Evolutionary conservation across 2,113 vertebrate species (phyloP).

Genomic region (Synchiropus splendidus): DNA sequence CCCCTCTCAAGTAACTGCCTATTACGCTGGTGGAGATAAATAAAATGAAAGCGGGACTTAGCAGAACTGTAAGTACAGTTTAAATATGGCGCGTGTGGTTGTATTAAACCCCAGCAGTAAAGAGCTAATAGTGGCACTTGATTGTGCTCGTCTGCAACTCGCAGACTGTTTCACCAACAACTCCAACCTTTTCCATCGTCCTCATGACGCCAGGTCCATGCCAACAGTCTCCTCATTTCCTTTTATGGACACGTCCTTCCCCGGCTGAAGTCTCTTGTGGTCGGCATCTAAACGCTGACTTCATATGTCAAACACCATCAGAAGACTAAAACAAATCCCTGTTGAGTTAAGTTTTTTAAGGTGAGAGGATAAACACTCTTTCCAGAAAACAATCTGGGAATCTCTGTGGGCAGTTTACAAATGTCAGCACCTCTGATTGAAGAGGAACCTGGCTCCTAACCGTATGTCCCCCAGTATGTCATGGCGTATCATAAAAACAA

Average conservation of each 20-base stretch:
- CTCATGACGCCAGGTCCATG: constrained; percentile 3
- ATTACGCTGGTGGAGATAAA: background rate
- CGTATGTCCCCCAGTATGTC: no score
- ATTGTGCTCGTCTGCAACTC: constrained; percentile 1
- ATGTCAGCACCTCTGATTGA: no score
- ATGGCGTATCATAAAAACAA: no score
- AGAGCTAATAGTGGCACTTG: background rate
- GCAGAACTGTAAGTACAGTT: no score
- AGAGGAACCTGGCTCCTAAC: no score
- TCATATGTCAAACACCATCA: background rate
- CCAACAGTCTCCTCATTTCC: constrained; percentile 5
- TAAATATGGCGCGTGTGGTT: background rate
- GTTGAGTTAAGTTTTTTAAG: no score
- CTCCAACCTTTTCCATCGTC: constrained; percentile 10
- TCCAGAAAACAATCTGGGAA: no score
- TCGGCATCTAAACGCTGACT: constrained; percentile 9
- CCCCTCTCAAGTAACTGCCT: constrained; percentile 6
- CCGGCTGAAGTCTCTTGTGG: constrained; percentile 1
- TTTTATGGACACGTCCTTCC: constrained; percentile 21
- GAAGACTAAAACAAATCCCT: background rate
- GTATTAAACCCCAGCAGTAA: constrained; percentile 3
- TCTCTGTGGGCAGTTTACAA: no score
- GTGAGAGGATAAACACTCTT: no score
- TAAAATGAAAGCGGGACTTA: constrained; percentile 1
- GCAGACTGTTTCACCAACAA: constrained; percentile 12